A percentile compares a stretch with the other conserved stretches of the same genome.
These are phyloP conservation scores for Petaurus breviceps DNA, from an alignment of 2,113 vertebrate species.

Conservation along the genomic window DNA sequence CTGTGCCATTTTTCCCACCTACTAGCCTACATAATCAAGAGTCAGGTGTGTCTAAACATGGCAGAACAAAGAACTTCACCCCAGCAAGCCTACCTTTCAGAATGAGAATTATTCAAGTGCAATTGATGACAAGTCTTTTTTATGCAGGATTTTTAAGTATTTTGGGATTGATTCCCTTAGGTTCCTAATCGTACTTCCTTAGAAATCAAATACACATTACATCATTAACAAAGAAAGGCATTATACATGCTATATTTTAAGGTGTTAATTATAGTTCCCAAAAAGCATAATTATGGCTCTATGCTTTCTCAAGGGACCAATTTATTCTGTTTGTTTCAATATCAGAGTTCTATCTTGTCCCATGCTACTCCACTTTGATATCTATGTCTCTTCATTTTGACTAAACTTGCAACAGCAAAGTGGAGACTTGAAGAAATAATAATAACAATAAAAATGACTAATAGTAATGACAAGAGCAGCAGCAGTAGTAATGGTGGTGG, in stretches of 20 bases:
- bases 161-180: background rate
- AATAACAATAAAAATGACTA: background rate
- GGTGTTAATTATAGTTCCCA: background rate
- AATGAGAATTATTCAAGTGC: background rate
- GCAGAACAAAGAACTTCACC: background rate
- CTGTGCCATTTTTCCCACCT: background rate
- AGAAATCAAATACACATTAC: background rate
- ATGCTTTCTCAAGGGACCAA: background rate
- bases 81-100: background rate
- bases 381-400: background rate
- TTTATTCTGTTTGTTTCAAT: background rate
- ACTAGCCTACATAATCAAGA: background rate
- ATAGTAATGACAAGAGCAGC: background rate
- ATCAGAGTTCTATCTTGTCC: background rate
- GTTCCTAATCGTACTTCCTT: background rate
- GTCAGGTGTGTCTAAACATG: background rate
- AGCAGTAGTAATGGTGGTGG: background rate
- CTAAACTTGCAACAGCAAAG: background rate
- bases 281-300: background rate
- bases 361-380: background rate
- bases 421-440: background rate
- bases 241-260: background rate
- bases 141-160: background rate
- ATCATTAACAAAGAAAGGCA: background rate
- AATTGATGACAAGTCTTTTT: background rate